These are phyloP conservation scores for Enteromius argenteus DNA, from an alignment of 2,797 vertebrate species.

Conservation along the genomic window DNA sequence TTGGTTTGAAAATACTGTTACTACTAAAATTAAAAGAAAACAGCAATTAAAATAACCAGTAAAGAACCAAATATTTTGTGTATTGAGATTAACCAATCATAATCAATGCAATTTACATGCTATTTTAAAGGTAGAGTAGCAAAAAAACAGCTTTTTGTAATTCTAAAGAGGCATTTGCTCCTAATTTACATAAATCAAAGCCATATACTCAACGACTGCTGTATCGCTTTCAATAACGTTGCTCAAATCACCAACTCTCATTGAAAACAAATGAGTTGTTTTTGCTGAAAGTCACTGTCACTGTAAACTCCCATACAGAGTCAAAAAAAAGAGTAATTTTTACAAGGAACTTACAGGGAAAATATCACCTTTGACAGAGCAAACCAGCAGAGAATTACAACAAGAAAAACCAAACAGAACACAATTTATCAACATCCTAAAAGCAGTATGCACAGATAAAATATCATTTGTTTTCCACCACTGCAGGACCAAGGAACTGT, in stretches of 20 bases:
- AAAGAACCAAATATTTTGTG: no score
- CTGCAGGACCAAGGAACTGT: neutral
- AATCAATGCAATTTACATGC: neutral
- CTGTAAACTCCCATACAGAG: neutral
- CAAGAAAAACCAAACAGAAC: neutral
- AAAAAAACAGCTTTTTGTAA: neutral
- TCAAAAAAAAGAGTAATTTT: neutral
- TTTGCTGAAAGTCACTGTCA: neutral
- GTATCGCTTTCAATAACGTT: neutral
- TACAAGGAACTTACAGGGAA: neutral
- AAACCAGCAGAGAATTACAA: neutral
- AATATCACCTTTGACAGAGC: neutral
- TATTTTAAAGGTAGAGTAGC: neutral
- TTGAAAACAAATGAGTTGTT: neutral
- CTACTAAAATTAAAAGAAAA: no score
- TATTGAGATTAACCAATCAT: neutral
- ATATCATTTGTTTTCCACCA: neutral
- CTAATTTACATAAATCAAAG: neutral
- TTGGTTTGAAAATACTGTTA: no score
- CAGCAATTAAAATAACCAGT: no score
- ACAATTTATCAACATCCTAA: neutral
- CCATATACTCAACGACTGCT: neutral
- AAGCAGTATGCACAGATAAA: neutral
- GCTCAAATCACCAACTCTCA: neutral
- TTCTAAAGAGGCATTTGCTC: neutral